A percentile compares a stretch with the other conserved stretches of the same genome.
These are phyloP conservation scores for Oreochromis spilurus DNA, from an alignment of 2,113 vertebrate genomes.

Conservation along the genomic window DNA sequence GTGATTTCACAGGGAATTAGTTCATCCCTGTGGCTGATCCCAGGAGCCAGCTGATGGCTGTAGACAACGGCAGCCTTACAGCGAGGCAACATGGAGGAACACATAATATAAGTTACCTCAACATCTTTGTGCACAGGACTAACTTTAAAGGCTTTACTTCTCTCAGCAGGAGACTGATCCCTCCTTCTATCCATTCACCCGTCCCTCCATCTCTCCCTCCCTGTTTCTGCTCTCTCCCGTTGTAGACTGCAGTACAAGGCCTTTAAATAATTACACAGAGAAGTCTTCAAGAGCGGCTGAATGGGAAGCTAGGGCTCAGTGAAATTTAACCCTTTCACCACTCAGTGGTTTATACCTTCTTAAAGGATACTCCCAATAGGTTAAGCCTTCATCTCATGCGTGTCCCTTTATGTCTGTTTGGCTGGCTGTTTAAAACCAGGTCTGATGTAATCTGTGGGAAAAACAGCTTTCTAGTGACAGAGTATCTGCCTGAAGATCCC, in stretches of 20 bases:
- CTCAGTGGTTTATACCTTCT: background rate
- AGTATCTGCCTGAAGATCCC: conserved; percentile 44
- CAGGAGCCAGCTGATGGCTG: conserved; percentile 48
- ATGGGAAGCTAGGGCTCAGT: conserved; percentile 21
- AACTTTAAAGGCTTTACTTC: conserved; percentile 45
- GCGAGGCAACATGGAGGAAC: conserved; percentile 36
- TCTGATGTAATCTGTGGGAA: conserved; percentile 57
- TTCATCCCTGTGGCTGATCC: conserved; percentile 52
- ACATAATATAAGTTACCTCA: conserved; percentile 11
- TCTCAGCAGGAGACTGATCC: conserved; percentile 28
- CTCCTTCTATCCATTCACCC: background rate
- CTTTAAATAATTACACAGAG: conserved; percentile 65
- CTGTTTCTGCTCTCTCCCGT: background rate
- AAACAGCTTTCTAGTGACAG: conserved; percentile 49
- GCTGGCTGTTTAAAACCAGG: conserved; percentile 22
- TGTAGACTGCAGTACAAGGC: conserved; percentile 38
- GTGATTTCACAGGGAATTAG: conserved; percentile 51
- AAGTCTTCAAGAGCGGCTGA: conserved; percentile 29
- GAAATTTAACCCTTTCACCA: conserved; percentile 43
- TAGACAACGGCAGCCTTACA: conserved; percentile 33
- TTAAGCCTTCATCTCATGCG: background rate
- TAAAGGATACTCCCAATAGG: background rate
- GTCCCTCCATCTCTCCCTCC: background rate
- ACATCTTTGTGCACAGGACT: conserved; percentile 18
- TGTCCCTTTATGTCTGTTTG: conserved; percentile 1